A percentile compares a stretch with the other conserved stretches of the same genome.
Conservation (phyloP, 2,888 invertebrate genomes). For the Drosophila recens region DNA sequence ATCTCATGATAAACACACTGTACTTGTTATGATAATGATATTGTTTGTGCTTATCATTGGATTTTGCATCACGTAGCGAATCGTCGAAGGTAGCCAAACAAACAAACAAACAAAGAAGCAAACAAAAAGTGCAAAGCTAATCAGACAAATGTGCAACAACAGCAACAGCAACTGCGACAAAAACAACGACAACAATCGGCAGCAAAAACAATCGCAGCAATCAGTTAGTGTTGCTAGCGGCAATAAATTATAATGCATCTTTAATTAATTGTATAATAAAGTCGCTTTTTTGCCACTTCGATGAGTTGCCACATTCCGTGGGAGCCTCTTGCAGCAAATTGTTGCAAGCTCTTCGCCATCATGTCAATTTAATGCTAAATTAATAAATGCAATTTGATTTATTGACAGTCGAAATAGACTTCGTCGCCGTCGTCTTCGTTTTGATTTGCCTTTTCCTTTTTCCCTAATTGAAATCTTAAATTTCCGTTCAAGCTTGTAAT, state of each 20-base stretch:
- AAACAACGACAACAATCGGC: neutral
- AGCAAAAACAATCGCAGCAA: constrained; percentile 4
- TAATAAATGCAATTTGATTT: constrained; percentile 76
- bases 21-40: constrained; percentile 9
- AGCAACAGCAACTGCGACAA: neutral
- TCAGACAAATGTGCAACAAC: constrained; percentile 47
- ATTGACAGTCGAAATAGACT: constrained; percentile 55
- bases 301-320: constrained; percentile 59
- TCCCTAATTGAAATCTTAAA: constrained; percentile 83
- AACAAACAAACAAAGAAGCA: constrained; percentile 5
- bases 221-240: constrained; percentile 12
- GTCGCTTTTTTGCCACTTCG: constrained; percentile 2
- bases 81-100: constrained; percentile 26
- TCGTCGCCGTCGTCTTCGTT: constrained; percentile 6
- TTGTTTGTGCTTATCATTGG: constrained; percentile 39
- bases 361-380: constrained; percentile 74
- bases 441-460: constrained; percentile 19
- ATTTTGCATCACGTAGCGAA: constrained; percentile 13
- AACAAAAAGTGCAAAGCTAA: constrained; percentile 33
- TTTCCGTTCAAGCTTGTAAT: constrained; percentile 85
- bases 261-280: constrained; percentile 58
- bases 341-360: constrained; percentile 22
- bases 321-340: constrained; percentile 35
- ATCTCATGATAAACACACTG: constrained; percentile 10
- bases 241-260: constrained; percentile 59